Conservation (phyloP, 2,113 vertebrate genomes). For the Psittacula cyanocephala region DNA sequence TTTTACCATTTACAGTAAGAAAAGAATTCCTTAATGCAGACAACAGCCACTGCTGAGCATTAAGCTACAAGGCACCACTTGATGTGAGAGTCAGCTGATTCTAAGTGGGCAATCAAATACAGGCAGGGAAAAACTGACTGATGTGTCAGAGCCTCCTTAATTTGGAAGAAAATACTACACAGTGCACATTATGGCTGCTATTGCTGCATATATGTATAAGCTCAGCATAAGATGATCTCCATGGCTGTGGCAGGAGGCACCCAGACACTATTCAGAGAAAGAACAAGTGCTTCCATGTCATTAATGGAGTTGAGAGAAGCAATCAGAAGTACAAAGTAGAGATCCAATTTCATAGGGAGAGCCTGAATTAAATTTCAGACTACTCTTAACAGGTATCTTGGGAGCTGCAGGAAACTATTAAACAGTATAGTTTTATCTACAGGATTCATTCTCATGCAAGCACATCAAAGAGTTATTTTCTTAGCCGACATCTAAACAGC, state of each 20-base stretch:
- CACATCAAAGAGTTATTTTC: background rate
- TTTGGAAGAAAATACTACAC: background rate
- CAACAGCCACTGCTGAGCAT: background rate
- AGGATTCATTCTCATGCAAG: conserved; percentile 5
- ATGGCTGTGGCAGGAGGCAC: conserved; percentile 5
- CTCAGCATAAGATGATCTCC: conserved; percentile 26
- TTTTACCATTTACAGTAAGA: background rate
- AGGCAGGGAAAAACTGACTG: background rate
- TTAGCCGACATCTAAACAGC: background rate
- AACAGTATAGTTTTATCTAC: background rate
- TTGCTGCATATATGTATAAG: background rate
- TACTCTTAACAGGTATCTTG: background rate
- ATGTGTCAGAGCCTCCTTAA: conserved; percentile 4
- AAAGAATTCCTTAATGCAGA: background rate
- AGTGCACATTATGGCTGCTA: background rate
- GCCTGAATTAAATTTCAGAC: conserved; percentile 12
- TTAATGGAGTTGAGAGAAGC: conserved; percentile 3
- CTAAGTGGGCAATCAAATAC: background rate
- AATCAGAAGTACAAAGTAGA: conserved; percentile 11
- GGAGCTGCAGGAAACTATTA: conserved; percentile 9
- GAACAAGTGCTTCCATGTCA: conserved; percentile 24
- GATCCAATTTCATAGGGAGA: conserved; percentile 1
- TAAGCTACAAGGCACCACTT: background rate
- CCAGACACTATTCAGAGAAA: conserved; percentile 8
- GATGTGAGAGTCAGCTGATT: background rate